Evolutionary conservation across 2,797 vertebrate genomes (phyloP).

Genomic region (Sparidentex hasta): DNA sequence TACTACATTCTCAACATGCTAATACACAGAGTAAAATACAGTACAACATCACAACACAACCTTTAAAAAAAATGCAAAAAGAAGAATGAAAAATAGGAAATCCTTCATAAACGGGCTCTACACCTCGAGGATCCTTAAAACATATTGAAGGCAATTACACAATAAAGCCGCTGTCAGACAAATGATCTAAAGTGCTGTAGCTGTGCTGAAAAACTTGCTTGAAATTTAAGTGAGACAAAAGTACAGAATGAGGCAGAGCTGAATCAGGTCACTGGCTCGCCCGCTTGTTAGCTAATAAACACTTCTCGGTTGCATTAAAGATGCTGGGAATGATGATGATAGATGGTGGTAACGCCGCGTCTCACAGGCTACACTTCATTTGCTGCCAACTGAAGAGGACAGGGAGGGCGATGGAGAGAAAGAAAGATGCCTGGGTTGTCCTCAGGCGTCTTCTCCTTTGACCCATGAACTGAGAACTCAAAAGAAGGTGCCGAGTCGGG

Average conservation of each 20-base stretch:
- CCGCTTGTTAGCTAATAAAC: slow-evolving; percentile 16
- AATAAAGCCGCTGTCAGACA: background rate
- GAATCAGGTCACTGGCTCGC: background rate
- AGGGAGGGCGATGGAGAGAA: slow-evolving; percentile 29
- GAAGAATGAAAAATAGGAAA: background rate
- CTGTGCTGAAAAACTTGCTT: background rate
- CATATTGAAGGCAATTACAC: background rate
- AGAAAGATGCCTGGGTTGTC: slow-evolving; percentile 41
- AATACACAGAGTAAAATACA: background rate
- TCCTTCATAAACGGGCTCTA: background rate
- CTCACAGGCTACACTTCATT: slow-evolving; percentile 51
- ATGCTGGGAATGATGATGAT: slow-evolving; percentile 35
- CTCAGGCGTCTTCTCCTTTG: slow-evolving; percentile 61
- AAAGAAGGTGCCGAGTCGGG: slow-evolving; percentile 46
- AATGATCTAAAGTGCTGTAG: background rate
- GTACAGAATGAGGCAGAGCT: background rate
- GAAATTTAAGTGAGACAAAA: background rate
- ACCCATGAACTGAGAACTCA: slow-evolving; percentile 67
- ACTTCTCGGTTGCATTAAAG: slow-evolving; percentile 10
- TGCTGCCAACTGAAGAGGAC: slow-evolving; percentile 46
- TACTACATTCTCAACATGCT: background rate
- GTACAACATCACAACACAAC: background rate
- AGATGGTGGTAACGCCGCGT: slow-evolving; percentile 24
- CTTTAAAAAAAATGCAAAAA: too few species aligned
- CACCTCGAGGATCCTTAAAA: background rate